These are phyloP conservation scores for Illadopsis cleaveri DNA, from an alignment of 2,113 vertebrate species.

Conservation along the genomic window DNA sequence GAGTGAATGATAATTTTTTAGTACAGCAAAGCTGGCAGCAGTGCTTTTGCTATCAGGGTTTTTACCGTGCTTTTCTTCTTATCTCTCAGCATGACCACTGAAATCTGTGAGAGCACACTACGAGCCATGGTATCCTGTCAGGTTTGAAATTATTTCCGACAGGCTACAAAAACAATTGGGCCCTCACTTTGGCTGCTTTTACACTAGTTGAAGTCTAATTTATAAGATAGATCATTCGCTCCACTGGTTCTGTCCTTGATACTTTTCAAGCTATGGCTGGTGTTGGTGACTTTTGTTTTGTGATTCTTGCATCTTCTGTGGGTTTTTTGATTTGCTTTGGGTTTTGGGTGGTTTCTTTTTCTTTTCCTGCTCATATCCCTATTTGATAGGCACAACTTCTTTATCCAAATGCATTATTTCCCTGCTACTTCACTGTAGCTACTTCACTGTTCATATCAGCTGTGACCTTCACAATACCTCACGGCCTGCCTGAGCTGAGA, in stretches of 20 bases:
- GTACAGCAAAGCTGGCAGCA: slow-evolving; percentile 28
- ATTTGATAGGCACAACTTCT: background rate
- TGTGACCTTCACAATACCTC: slow-evolving; percentile 50
- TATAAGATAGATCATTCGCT: slow-evolving; percentile 71
- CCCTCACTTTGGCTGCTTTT: slow-evolving; percentile 63
- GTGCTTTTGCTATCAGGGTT: slow-evolving; percentile 24
- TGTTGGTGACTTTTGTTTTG: slow-evolving; percentile 36
- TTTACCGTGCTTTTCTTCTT: slow-evolving; percentile 9
- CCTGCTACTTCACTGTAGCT: background rate
- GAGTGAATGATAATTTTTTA: slow-evolving; percentile 45
- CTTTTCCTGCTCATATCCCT: background rate
- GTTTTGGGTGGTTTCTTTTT: background rate
- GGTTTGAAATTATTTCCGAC: slow-evolving; percentile 71
- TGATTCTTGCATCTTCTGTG: background rate
- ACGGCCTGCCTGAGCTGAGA: background rate
- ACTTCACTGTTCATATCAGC: background rate
- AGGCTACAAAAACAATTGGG: slow-evolving; percentile 69
- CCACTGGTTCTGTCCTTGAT: slow-evolving; percentile 51
- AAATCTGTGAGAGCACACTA: slow-evolving; percentile 56
- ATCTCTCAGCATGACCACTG: slow-evolving; percentile 54
- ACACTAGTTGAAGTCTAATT: slow-evolving; percentile 74
- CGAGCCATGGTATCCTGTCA: slow-evolving; percentile 28
- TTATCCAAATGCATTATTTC: slow-evolving; percentile 25
- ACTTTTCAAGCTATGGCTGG: slow-evolving; percentile 34
- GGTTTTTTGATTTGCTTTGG: background rate